phyloP scores from a whole-genome alignment of 2,797 vertebrate species.

The Bradypodion ventrale region DNA sequence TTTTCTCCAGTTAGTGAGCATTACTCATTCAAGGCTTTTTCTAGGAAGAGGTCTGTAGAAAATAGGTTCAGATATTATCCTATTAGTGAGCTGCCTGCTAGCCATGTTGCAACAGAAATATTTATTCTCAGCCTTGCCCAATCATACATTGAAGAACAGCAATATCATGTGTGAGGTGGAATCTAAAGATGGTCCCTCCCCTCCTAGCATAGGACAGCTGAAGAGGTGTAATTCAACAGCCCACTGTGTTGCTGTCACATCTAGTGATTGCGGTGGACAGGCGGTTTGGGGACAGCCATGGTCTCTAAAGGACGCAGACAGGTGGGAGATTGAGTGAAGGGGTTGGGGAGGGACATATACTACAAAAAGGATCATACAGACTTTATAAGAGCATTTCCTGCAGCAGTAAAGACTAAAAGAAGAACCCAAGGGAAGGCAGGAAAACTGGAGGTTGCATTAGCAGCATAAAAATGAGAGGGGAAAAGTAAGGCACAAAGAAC shows the following conservation, averaged over 20 bases:
- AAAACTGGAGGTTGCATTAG: constrained; percentile 20
- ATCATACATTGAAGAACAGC: constrained; percentile 41
- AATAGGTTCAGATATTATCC: neutral
- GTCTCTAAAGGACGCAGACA: constrained; percentile 95
- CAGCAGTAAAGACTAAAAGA: neutral
- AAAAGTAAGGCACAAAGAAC: neutral
- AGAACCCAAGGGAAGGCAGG: neutral
- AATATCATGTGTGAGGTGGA: constrained; percentile 36
- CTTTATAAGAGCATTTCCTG: constrained; percentile 38
- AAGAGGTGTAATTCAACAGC: constrained; percentile 90
- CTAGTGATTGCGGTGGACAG: constrained; percentile 95
- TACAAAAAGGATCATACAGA: constrained; percentile 65
- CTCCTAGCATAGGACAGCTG: constrained; percentile 87
- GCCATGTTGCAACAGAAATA: neutral
- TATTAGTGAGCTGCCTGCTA: neutral
- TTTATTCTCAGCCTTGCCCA: neutral
- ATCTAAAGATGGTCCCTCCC: constrained; percentile 36
- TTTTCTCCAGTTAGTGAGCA: neutral
- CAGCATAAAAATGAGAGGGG: neutral
- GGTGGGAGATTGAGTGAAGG: constrained; percentile 81
- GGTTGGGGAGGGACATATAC: constrained; percentile 76
- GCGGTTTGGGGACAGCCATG: constrained; percentile 84
- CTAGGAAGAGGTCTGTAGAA: neutral
- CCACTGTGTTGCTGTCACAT: constrained; percentile 84
- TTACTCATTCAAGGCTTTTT: neutral